Evolutionary conservation across 1,140 invertebrate genomes (phyloP), one percentile per base, ranked within the genome.

Genomic region (Zaprionus ornatus): DNA sequence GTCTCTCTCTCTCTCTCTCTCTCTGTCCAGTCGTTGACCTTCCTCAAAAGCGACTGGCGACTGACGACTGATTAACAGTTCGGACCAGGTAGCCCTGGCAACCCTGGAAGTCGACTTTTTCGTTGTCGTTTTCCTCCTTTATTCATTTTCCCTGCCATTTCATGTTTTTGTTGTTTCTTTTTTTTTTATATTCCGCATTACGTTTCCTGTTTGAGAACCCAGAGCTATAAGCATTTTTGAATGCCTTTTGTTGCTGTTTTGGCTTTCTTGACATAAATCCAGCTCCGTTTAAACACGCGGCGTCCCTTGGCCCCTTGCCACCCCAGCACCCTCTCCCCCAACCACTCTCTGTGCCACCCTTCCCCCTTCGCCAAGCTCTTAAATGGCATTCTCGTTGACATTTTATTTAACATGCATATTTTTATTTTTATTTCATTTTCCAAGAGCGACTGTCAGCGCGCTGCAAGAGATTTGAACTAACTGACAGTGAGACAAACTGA

Each of bases 181-280:
- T 70, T 50, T 72, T 48, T 66, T 35, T 57, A 23, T 48, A 29
- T 57, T 35, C 15, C 45, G 69, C 56, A 73, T 73, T 77, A 60
- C 37, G 61, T 71, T 70, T 59, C 25, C 73, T 54, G 67, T 65
- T 64, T 57, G 52, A 64, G 45, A 45, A 56, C 21, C 42, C 21
- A 23, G 67, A 62, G 57, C 57, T 61, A 69, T 60, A 69, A 62
- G 29, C 60, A 75, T 75, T 75, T 75, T 75, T 64, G 68, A 75
- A 77, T 77, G 74, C 69, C 69, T 69, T 72, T 77, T 77, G 74
- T 77, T 77, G 72, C 45, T 68, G 74, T 76, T 79, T 74, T 84
- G 78, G 69, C 77, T 85, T 76, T 69, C 74, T 78, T 81, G 63
- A 86, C 79, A 86, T 86, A 86, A 86, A 86, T 86, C 82, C 85